phyloP scores from a whole-genome alignment of 2,888 invertebrate species.

The Magallana nippona region DNA sequence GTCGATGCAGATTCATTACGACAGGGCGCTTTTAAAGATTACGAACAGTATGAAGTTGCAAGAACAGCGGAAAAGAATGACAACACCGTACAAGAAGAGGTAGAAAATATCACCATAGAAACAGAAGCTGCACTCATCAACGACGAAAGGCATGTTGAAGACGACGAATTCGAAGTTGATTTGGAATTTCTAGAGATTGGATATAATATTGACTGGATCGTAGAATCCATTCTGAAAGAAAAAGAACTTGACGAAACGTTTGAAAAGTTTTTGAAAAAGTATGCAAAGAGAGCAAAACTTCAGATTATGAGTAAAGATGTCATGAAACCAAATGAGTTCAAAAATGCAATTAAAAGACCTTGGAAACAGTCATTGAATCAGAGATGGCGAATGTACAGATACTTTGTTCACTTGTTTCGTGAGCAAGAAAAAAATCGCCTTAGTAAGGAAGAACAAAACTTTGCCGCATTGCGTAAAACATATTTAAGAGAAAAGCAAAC shows the following conservation, averaged over 20 bases:
- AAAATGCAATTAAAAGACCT: background rate
- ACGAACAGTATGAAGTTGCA: slow-evolving; percentile 24
- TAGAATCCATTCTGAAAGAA: background rate
- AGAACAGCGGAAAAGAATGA: background rate
- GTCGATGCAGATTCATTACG: slow-evolving; percentile 4
- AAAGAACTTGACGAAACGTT: background rate
- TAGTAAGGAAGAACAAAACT: slow-evolving; percentile 56
- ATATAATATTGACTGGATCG: background rate
- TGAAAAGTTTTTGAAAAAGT: slow-evolving; percentile 2
- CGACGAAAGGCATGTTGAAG: slow-evolving; percentile 37
- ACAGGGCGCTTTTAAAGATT: background rate
- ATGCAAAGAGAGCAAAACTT: slow-evolving; percentile 8
- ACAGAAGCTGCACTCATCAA: slow-evolving; percentile 22
- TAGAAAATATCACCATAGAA: background rate
- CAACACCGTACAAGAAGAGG: background rate
- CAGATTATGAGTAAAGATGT: slow-evolving; percentile 6
- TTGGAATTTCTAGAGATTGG: slow-evolving; percentile 10
- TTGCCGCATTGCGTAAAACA: slow-evolving; percentile 56
- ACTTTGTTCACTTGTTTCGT: slow-evolving; percentile 70
- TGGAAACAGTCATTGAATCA: slow-evolving; percentile 62
- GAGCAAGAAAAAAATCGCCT: slow-evolving; percentile 55
- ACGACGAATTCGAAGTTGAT: background rate
- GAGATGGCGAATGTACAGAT: slow-evolving; percentile 80
- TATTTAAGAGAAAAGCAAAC: slow-evolving; percentile 58
- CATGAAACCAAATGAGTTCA: slow-evolving; percentile 12